These are phyloP conservation scores for Pristionchus maxplancki DNA, from an alignment of 2,888 invertebrate genomes.

Conservation along the genomic window DNA sequence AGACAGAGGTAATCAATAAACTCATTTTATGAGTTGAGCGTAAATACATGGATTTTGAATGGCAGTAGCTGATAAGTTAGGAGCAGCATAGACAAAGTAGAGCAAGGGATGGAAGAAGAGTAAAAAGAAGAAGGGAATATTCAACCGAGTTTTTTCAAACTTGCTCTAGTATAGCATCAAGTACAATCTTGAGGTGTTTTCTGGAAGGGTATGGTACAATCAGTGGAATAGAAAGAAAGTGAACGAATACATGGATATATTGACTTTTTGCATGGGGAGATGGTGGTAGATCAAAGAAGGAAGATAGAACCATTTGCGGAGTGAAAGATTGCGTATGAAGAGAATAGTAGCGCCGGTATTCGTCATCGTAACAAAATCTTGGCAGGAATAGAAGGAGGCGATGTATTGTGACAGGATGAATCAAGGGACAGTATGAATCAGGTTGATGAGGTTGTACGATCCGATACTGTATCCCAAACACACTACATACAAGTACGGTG, in stretches of 20 bases:
- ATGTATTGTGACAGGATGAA: constrained; percentile 2
- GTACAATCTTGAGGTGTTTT: not conserved
- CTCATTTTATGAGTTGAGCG: constrained; percentile 22
- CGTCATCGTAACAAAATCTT: too few relatives aligned
- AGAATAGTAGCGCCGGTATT: too few relatives aligned
- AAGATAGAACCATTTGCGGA: not conserved
- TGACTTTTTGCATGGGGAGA: not conserved
- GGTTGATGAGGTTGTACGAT: not conserved
- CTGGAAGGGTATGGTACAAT: not conserved
- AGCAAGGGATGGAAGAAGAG: not conserved
- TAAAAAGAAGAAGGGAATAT: not conserved
- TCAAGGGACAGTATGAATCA: not conserved
- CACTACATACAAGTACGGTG: not conserved
- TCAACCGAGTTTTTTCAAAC: constrained; percentile 11
- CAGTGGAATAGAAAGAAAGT: not conserved
- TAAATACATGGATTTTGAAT: constrained; percentile 18
- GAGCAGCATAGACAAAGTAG: not conserved
- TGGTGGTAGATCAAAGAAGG: not conserved
- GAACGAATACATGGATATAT: not conserved
- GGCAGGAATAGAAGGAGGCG: not conserved
- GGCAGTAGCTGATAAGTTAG: constrained; percentile 27
- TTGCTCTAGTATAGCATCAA: not conserved
- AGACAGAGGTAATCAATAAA: not conserved
- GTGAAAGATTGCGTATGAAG: not conserved
- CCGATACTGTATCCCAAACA: not conserved